Evolutionary conservation across 2,797 vertebrate genomes (phyloP), one percentile per base, ranked within the genome.

Genomic region (Acipenser transmontanus): DNA sequence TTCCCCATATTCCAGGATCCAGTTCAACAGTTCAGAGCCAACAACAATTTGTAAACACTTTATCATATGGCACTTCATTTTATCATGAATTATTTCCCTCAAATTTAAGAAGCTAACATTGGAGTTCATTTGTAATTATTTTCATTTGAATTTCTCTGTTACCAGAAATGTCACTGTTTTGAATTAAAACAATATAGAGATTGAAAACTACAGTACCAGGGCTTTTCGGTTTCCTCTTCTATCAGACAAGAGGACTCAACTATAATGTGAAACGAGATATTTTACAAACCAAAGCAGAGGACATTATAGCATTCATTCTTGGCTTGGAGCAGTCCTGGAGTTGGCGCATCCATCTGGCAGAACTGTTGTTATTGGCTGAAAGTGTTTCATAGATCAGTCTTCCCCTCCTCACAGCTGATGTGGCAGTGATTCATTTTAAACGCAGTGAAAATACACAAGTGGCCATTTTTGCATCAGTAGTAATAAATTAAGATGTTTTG

Each of bases 321-420:
- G 34, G 34, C 34, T 34, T 50, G 5, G 48, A 62, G 62, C 13
- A 20, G 57, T 7, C 8, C 51, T n/a, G 34, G 60, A 52, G 66
- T 66, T 6, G 73, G 74, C 79, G 79, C 78, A 71, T 83, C 78
- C 66, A 63, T 76, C 66, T 71, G 70, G 63, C 52, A 75, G 68
- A 63, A 64, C 62, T 85, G 77, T 85, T 84, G 72, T 78, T 81
- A 76, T 82, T 86, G 80, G 79, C 77, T 34, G 0, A 5, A 69
- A 52, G 72, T 61, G 69, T 72, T 74, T 73, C 76, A 76, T 82
- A 75, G 76, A 77, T 66, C 69, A 67, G 77, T 75, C 71, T 80
- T 80, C 65, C 59, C 74, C 78, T 76, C 78, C 81, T 71, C 6
- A 3, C 54, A 57, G 54, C 54, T 57, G 54, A 57, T 57, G 7